Conservation (phyloP, 2,797 vertebrate species). For the Pseudochirops corinnae region DNA sequence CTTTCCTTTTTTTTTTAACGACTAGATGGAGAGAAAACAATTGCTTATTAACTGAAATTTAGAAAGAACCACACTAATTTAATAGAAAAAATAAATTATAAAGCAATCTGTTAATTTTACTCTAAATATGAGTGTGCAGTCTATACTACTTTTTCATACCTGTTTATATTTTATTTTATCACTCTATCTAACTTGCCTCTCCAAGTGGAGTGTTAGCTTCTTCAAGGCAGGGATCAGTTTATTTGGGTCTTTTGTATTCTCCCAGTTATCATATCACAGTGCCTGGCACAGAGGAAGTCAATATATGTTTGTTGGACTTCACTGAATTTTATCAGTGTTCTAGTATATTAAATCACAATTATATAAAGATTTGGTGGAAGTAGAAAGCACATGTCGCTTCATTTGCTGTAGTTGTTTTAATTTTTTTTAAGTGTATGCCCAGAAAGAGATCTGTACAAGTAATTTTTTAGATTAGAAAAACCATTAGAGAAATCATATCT, state of each 20-base stretch:
- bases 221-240: not conserved
- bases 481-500: not conserved
- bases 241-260: not conserved
- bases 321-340: slow-evolving; percentile 23
- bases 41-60: not conserved
- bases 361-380: slow-evolving; percentile 32
- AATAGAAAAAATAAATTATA: not conserved
- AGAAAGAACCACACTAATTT: not conserved
- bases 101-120: not conserved
- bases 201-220: not conserved
- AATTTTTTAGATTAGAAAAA: slow-evolving; percentile 62
- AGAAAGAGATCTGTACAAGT: slow-evolving; percentile 31
- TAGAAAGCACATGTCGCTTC: slow-evolving; percentile 51
- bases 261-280: not conserved
- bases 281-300: not conserved
- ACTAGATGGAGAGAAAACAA: not conserved
- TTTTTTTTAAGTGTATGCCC: slow-evolving; percentile 64
- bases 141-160: not conserved
- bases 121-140: not conserved
- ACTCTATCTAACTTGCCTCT: not conserved
- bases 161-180: not conserved
- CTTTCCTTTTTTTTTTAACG: not conserved
- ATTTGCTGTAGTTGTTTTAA: slow-evolving; percentile 46
- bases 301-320: slow-evolving; percentile 29
- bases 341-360: slow-evolving; percentile 62